Percentiles rank a stretch among this genome's conserved stretches.
Conservation (phyloP, 2,797 vertebrate species). For the Sebastes kiyomatsui region DNA sequence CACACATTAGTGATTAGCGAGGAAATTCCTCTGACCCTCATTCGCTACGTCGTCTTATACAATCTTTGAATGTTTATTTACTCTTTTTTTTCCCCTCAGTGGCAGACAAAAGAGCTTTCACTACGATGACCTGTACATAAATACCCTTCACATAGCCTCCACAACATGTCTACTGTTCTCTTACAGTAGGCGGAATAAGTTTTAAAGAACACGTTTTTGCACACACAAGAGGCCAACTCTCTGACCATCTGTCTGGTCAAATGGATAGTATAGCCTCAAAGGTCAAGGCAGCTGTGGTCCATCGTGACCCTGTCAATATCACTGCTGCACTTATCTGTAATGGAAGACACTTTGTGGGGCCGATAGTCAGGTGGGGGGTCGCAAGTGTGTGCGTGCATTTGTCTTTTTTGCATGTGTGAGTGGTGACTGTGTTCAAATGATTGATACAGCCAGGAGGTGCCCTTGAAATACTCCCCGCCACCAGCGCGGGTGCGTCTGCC, state of each 20-base stretch:
- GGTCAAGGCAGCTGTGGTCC: slow-evolving; percentile 56
- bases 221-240: background rate
- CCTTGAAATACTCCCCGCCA: slow-evolving; percentile 55
- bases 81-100: background rate
- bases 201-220: background rate
- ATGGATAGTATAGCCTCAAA: slow-evolving; percentile 36
- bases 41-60: background rate
- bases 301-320: slow-evolving; percentile 66
- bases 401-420: slow-evolving; percentile 23
- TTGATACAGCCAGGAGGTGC: slow-evolving; percentile 32
- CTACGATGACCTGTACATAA: background rate
- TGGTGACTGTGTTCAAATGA: slow-evolving; percentile 32
- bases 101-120: slow-evolving; percentile 29
- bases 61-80: slow-evolving; percentile 22
- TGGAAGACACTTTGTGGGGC: slow-evolving; percentile 60
- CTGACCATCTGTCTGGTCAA: slow-evolving; percentile 62
- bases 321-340: slow-evolving; percentile 73
- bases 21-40: slow-evolving; percentile 37
- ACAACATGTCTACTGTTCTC: background rate
- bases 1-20: slow-evolving; percentile 33
- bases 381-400: slow-evolving; percentile 6
- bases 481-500: slow-evolving; percentile 41
- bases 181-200: background rate
- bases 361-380: slow-evolving; percentile 19
- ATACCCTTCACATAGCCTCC: background rate